Evolutionary conservation across 23 tunicate species (phyloP).

Genomic region (Trididemnum nubilum): DNA sequence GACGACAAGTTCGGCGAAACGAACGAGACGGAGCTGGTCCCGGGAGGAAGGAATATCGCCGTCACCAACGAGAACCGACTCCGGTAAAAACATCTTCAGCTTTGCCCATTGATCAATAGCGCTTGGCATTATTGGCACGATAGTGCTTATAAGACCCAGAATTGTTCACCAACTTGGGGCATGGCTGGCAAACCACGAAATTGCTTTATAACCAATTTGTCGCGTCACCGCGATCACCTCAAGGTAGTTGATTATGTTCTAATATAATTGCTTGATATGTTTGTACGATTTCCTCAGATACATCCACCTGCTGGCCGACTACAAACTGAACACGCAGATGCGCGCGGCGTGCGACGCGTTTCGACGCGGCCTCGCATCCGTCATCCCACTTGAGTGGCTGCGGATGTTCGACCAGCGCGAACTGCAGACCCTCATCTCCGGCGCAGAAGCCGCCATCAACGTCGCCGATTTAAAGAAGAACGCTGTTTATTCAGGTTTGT

Average conservation of each 20-base stretch:
- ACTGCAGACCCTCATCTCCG: conserved; percentile 77
- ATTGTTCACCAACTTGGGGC: neutral
- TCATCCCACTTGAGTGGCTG: conserved; percentile 76
- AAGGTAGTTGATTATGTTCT: too few relatives aligned
- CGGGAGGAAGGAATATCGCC: conserved; percentile 52
- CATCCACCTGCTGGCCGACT: conserved; percentile 75
- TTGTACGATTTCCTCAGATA: conserved; percentile 35
- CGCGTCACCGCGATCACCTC: too few relatives aligned
- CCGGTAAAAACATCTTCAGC: conserved; percentile 36
- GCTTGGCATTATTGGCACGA: neutral
- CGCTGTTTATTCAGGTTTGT: conserved; percentile 68
- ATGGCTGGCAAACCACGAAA: too few relatives aligned
- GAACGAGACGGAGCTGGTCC: conserved; percentile 60
- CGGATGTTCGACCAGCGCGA: conserved; percentile 86
- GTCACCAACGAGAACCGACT: conserved; percentile 68
- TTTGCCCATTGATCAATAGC: neutral
- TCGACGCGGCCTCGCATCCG: conserved; percentile 54
- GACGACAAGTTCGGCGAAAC: conserved; percentile 79
- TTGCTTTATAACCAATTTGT: too few relatives aligned
- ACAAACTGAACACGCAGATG: conserved; percentile 86
- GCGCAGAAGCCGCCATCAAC: conserved; percentile 69
- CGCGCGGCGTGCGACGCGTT: conserved; percentile 57
- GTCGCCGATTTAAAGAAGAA: conserved; percentile 50
- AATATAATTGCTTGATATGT: too few relatives aligned
- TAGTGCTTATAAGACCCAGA: neutral